These are phyloP conservation scores for Spongilla lacustris DNA, from an alignment of 37 sponge, comb jelly and placozoan species.

Conservation along the genomic window DNA sequence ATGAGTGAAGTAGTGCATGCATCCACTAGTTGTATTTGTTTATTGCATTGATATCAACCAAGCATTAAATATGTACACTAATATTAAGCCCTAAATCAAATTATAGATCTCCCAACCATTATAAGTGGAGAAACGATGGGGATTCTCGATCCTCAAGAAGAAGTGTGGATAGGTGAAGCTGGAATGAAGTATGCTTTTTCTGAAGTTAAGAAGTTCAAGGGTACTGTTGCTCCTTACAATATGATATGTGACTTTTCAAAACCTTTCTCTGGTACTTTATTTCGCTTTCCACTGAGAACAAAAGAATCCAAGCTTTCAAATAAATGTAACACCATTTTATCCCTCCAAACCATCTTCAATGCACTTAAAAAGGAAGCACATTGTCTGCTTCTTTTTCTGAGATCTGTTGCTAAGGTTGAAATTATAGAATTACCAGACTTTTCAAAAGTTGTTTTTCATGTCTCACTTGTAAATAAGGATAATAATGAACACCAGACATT, in stretches of 20 bases:
- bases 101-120: conserved; percentile 70
- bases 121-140: conserved; percentile 62
- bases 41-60: too few relatives aligned
- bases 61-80: too few relatives aligned
- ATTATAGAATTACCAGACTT: conserved; percentile 6
- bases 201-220: neutral
- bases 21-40: too few relatives aligned
- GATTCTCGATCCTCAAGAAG: conserved; percentile 74
- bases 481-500: neutral
- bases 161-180: conserved; percentile 47
- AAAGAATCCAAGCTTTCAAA: conserved; percentile 32
- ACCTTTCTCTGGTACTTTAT: conserved; percentile 60
- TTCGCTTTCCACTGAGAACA: conserved; percentile 83
- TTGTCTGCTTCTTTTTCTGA: conserved; percentile 55
- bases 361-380: conserved; percentile 50
- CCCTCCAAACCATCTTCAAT: conserved; percentile 10
- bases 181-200: neutral
- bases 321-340: conserved; percentile 19
- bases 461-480: neutral
- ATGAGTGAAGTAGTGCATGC: too few relatives aligned
- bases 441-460: neutral
- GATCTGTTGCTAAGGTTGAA: conserved; percentile 43
- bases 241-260: conserved; percentile 42
- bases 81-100: neutral
- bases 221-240: conserved; percentile 34